phyloP scores from a whole-genome alignment of 2,113 vertebrate species.

The Rousettus leschenaultii region DNA sequence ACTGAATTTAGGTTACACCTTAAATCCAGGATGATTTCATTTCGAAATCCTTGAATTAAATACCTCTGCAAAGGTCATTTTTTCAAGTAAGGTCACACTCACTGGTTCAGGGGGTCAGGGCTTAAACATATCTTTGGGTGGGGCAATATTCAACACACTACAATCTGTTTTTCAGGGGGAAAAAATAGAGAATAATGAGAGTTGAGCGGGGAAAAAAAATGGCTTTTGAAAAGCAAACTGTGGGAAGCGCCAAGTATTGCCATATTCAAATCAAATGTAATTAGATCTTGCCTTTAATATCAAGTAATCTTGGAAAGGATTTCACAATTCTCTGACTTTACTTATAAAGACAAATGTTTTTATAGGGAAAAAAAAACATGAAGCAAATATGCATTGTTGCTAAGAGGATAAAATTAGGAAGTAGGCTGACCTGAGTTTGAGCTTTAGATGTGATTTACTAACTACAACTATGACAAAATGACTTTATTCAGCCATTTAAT shows the following conservation, averaged over 20 bases:
- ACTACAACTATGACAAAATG: background rate
- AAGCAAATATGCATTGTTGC: background rate
- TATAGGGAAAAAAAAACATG: background rate
- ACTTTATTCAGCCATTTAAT: background rate
- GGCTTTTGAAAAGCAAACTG: constrained; percentile 2
- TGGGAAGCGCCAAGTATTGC: background rate
- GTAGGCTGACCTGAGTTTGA: background rate
- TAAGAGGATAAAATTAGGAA: constrained; percentile 3
- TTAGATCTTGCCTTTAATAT: background rate
- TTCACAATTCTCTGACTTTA: background rate
- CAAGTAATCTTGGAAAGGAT: background rate
- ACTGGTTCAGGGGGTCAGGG: background rate
- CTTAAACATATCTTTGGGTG: background rate
- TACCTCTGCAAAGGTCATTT: background rate
- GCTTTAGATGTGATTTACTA: background rate
- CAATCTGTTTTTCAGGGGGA: background rate
- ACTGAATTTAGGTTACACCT: background rate
- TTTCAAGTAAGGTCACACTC: background rate
- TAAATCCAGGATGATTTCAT: background rate
- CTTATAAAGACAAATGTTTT: background rate
- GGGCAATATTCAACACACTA: background rate
- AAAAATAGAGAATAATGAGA: background rate
- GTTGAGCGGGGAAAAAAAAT: background rate
- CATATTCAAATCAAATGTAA: background rate
- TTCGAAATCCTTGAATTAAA: background rate